Base-by-base conservation (phyloP, 2,113 vertebrate genomes). In the Campylorhamphus procurvoides region DNA sequence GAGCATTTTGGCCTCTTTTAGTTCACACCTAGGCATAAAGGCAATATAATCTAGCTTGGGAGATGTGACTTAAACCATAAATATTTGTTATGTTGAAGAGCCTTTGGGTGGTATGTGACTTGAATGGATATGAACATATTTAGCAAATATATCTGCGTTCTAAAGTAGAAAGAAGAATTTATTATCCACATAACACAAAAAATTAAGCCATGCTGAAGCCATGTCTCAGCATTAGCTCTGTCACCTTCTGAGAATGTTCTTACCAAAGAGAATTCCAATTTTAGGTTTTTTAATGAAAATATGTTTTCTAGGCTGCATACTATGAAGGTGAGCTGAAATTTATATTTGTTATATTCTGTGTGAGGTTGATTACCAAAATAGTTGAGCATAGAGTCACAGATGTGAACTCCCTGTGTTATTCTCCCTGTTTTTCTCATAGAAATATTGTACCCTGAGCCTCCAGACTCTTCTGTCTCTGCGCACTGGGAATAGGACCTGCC, bases 1-100 rank as follows among this genome's bases (percentile, higher is more conserved):
- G 13, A 40, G 6, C 29, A 50, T 81, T 94, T 97, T 95, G 20
- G 9, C 69, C 58, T 78, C 44, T 77, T 84, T 92, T 77, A 67
- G 44, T 85, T 94, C 93, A 87, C 44, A 84, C 37, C 75, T 81
- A 60, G 60, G 66, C 76, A 91, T 87, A 92, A 95, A 84, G 89
- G 23, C 37, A 89, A 56, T 72, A 76, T 63, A 81, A 84, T 91
- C 40, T 60, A 56, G 53, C 46, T 60, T 92, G 52, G 77, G 50
- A 64, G 56, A 90, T 92, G 83, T 93, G 88, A 90, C 76, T 84
- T 72, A 81, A 84, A 89, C 75, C 39, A 22, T 77, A 86, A 94
- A 73, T 92, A 90, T 68, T 62, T 94, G 17, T 64, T 94, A 56
- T 31, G 14, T 67, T 83, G 84, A 60, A 86, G 42, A 85, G 55